Evolutionary conservation across 2,888 invertebrate genomes (phyloP).

Genomic region (Teleogryllus oceanicus): DNA sequence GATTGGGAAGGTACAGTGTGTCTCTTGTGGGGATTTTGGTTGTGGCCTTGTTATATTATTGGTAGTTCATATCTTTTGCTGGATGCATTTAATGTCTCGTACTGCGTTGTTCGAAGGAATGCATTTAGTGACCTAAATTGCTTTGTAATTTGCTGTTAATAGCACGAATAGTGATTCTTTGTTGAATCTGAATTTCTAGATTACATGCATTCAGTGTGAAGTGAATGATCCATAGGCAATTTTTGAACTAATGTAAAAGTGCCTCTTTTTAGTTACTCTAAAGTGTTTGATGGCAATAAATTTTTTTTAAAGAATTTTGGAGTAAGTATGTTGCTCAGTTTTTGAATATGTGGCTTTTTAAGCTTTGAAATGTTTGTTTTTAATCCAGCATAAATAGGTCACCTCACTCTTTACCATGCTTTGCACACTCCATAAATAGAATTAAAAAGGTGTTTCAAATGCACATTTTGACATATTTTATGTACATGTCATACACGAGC

Average conservation of each 20-base stretch:
- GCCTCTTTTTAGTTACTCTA: background rate
- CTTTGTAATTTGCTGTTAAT: background rate
- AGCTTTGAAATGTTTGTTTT: too few relatives aligned
- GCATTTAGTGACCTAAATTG: background rate
- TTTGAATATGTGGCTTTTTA: background rate
- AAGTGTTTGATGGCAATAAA: constrained; percentile 43
- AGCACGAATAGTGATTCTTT: too few relatives aligned
- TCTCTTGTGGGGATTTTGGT: constrained; percentile 55
- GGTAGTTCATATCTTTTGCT: constrained; percentile 63
- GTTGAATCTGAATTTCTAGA: too few relatives aligned
- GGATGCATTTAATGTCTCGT: constrained; percentile 59
- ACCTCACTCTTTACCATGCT: too few relatives aligned
- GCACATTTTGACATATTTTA: too few relatives aligned
- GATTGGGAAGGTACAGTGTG: constrained; percentile 80
- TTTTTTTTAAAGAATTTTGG: constrained; percentile 54
- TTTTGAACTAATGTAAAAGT: background rate
- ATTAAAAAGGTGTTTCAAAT: too few relatives aligned
- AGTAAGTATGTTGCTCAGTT: constrained; percentile 49
- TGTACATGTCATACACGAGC: too few relatives aligned
- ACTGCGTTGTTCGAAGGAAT: constrained; percentile 19
- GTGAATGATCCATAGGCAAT: too few relatives aligned
- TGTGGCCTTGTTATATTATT: constrained; percentile 64
- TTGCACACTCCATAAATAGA: too few relatives aligned
- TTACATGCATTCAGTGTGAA: too few relatives aligned
- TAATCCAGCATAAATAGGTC: too few relatives aligned